Evolutionary conservation across 2,113 vertebrate genomes (phyloP), one percentile per base, ranked within the genome.

Genomic region (Anarrhichthys ocellatus): DNA sequence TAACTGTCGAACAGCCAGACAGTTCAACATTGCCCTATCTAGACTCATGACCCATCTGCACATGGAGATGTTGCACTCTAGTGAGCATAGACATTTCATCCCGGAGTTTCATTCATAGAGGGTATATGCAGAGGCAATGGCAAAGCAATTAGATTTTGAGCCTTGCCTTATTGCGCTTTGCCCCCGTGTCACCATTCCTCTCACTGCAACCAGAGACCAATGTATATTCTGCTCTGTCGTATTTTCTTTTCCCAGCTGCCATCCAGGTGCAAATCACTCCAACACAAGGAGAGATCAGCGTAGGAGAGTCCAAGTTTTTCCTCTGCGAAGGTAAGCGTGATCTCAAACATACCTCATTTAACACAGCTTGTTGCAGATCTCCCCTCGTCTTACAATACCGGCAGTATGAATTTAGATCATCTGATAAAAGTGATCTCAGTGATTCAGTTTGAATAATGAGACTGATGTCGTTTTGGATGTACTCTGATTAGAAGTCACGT

Each of bases 221-320:
- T 59, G 70, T 56, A 67, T 78, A 84, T 91, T 91, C 93, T 97
- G 0, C 80, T 79, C 13, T 87, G 1, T 87, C 48, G 48, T 44
- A 73, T 75, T 67, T 63, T 81, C 74, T 90, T 44, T 76, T 71
- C 85, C 2, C 93, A 98, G 98, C 95, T 63, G 94, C 97, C 87
- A 96, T 99, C 88, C 97, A 99, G 92, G 98, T 99, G 94, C 93
- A 97, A 90, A 99, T 99, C 70, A 96, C 94, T 80, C 98, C 98
- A n/a, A 87, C 95, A 59, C 96, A 97, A 88, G 98, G 98, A 62
- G 98, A 99, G 91, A 98, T 99, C 95, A 98, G 97, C 61, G 95
- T 99, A 2, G 98, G 98, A 95, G 98, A 99, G 17, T 99, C 98
- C 78, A 99, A 99, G 68, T 99, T 99, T 94, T 99, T 99, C 96